phyloP scores from a whole-genome alignment of 2,797 vertebrate species.

The Argyrosomus regius region DNA sequence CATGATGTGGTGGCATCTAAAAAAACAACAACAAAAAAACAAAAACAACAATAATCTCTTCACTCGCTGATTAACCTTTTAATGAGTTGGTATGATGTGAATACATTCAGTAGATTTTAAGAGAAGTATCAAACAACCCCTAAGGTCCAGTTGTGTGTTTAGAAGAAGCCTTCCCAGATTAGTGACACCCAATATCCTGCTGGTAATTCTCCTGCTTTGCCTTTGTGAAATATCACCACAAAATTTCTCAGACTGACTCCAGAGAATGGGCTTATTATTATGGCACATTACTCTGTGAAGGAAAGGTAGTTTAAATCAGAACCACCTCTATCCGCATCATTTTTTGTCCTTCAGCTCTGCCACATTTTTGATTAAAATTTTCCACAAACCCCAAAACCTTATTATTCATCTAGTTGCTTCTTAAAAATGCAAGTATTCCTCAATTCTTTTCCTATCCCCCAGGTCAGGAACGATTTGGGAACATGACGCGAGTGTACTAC shows the following conservation, averaged over 20 bases:
- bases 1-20: background rate
- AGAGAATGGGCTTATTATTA: constrained; percentile 60
- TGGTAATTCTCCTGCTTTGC: constrained; percentile 46
- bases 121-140: background rate
- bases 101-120: constrained; percentile 1
- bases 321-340: constrained; percentile 4
- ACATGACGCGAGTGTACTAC: constrained; percentile 99
- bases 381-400: background rate
- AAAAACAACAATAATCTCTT: background rate
- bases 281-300: constrained; percentile 57
- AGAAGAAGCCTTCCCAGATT: constrained; percentile 9
- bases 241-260: constrained; percentile 49
- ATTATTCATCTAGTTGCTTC: constrained; percentile 9
- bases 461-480: constrained; percentile 98
- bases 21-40: background rate
- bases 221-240: constrained; percentile 58
- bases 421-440: constrained; percentile 17
- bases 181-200: constrained; percentile 33
- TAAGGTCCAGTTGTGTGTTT: background rate
- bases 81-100: background rate
- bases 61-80: background rate
- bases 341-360: constrained; percentile 7
- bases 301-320: constrained; percentile 57
- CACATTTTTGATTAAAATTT: background rate
- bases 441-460: constrained; percentile 43